Evolutionary conservation across 2,797 vertebrate species (phyloP).

Genomic region (Aplochiton taeniatus): DNA sequence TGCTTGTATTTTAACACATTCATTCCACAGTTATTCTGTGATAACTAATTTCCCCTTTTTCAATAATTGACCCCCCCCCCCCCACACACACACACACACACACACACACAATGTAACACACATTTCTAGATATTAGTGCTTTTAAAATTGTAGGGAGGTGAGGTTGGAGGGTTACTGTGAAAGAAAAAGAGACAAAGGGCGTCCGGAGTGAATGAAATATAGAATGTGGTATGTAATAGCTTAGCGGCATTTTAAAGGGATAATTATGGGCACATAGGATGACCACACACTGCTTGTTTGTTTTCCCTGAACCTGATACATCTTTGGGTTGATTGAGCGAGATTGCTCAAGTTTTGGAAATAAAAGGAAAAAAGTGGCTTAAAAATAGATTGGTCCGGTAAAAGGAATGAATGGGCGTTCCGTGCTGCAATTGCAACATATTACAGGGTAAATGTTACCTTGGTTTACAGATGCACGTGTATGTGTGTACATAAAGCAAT

Average conservation of each 20-base stretch:
- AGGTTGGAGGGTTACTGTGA: background rate
- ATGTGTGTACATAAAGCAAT: no score
- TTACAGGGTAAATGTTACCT: no score
- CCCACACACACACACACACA: constrained; percentile 49
- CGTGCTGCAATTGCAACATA: no score
- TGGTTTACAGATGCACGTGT: no score
- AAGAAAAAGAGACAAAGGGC: constrained; percentile 49
- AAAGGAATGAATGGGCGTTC: no score
- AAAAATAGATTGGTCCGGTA: no score
- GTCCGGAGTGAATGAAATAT: constrained; percentile 18
- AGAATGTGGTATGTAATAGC: constrained; percentile 41
- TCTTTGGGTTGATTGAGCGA: constrained; percentile 57
- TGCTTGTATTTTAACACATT: constrained; percentile 32
- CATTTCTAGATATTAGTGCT: constrained; percentile 73
- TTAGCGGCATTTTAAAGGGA: constrained; percentile 68
- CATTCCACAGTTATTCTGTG: constrained; percentile 37
- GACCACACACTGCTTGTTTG: constrained; percentile 64
- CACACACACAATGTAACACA: no score
- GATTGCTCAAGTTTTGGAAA: constrained; percentile 34
- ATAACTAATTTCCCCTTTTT: constrained; percentile 35
- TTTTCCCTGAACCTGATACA: constrained; percentile 63
- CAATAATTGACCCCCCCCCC: constrained; percentile 56
- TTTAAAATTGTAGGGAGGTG: no score
- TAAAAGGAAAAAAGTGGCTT: constrained; percentile 26
- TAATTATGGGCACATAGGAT: constrained; percentile 71